phyloP scores from a whole-genome alignment of 2,113 vertebrate species.

The Macquaria australasica region DNA sequence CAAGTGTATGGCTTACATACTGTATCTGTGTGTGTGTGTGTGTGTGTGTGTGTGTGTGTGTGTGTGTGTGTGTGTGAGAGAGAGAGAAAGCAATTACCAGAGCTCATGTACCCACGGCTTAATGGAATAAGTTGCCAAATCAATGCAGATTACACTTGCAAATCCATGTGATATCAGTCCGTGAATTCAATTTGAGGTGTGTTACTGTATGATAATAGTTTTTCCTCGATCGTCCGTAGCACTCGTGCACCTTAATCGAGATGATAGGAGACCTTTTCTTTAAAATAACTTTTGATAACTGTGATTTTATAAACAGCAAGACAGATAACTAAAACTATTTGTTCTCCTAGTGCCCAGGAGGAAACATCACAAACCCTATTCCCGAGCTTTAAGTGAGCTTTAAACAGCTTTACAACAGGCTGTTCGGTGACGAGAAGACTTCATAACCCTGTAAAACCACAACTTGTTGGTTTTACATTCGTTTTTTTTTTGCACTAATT shows the following conservation, averaged over 20 bases:
- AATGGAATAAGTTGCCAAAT: constrained; percentile 62
- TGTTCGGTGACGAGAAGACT: neutral
- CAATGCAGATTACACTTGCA: constrained; percentile 54
- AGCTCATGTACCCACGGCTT: constrained; percentile 40
- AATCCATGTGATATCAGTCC: constrained; percentile 51
- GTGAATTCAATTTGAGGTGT: constrained; percentile 52
- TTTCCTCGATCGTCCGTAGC: neutral
- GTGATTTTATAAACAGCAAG: neutral
- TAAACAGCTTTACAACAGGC: neutral
- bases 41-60: constrained; percentile 14
- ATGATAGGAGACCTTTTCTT: neutral
- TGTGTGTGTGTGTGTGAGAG: constrained; percentile 18
- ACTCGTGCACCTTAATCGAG: neutral
- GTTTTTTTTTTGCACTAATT: neutral
- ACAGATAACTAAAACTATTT: neutral
- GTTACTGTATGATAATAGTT: constrained; percentile 25
- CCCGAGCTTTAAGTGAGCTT: neutral
- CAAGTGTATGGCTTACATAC: constrained; percentile 35
- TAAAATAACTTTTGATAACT: neutral
- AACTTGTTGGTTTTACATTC: neutral
- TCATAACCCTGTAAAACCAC: neutral
- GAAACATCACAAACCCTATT: no score
- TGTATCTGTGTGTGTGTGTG: constrained; percentile 17
- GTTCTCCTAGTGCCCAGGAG: neutral
- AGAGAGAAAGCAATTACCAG: constrained; percentile 57